Evolutionary conservation across 2,113 vertebrate species (phyloP), one percentile per base, ranked within the genome.

Genomic region (Ploceus nigricollis): DNA sequence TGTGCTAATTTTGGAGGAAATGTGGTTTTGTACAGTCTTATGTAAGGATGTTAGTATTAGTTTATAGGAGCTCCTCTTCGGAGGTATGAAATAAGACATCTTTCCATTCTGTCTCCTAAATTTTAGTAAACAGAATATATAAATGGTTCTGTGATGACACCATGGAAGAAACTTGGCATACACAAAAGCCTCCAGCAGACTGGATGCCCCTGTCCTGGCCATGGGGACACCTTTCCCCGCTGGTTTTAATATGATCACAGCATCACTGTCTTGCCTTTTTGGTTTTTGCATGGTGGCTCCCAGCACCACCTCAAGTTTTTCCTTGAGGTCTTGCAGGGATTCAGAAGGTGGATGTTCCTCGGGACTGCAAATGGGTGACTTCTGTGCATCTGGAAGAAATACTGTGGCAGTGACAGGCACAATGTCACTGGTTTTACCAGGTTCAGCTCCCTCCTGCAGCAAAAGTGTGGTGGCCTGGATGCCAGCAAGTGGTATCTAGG

Each of bases 101-200:
- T 73, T 82, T 51, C 44, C 2, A 18, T 82, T 81, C 15, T 25
- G 33, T 11, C 23, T 82, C 5, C 50, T 75, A 35, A 82, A 85
- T 37, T 27, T 28, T 28, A 51, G 30, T 28, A 54, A 94, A 40
- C 2, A 25, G 30, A 56, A 39, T 22, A 57, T 33, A 15, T 15
- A 20, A 51, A 5, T 1, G 2, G 12, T 65, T 50, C 75, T 61
- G 40, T 73, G 45, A 39, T 81, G 21, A 23, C 13, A 17, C 4
- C 0, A 0, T 39, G 23, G 30, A 81, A 77, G 64, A 47, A 39
- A 10, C 35, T 60, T 17, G 1, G 11, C 15, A 7, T 10, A 21
- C 13, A 51, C 40, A 57, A 82, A 65, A 69, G 16, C 9, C n/a
- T 73, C 7, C 37, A 81, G 54, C 40, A 78, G 64, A 65, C 30